Conservation (phyloP, 1,140 invertebrate species). For the Lepidurus packardi region DNA sequence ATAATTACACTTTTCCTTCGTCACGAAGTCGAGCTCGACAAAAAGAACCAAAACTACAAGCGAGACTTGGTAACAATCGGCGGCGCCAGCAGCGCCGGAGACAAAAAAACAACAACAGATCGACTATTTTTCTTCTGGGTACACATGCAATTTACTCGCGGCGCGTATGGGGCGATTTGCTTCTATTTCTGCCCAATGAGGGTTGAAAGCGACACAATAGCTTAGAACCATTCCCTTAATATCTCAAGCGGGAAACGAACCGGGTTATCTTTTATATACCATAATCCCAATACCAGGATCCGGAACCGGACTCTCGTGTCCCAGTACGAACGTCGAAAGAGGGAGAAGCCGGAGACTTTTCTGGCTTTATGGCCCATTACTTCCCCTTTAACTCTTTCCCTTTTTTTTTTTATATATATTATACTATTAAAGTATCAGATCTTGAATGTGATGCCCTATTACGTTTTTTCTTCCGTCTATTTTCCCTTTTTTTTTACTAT, state of each 20-base stretch:
- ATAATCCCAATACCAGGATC: constrained; percentile 5
- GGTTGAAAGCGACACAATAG: background rate
- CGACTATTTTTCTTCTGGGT: background rate
- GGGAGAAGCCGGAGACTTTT: background rate
- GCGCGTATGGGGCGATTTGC: background rate
- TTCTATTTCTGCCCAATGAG: background rate
- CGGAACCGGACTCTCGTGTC: background rate
- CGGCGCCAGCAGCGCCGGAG: background rate
- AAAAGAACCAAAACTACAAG: background rate
- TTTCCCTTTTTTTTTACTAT: background rate
- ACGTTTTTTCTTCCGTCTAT: background rate
- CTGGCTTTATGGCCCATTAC: constrained; percentile 21
- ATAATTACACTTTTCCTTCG: constrained; percentile 13
- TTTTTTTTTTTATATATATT: background rate
- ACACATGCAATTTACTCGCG: background rate
- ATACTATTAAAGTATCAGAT: background rate
- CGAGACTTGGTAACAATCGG: background rate
- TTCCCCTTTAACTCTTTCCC: constrained; percentile 10
- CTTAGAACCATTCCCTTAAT: background rate
- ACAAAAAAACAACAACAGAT: background rate
- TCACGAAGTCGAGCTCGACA: background rate
- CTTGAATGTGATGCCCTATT: constrained; percentile 6
- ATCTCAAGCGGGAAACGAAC: background rate
- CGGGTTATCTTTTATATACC: background rate
- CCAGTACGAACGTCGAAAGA: background rate